These are phyloP conservation scores for Furcifer pardalis DNA, from an alignment of 2,797 vertebrate genomes.

Conservation along the genomic window DNA sequence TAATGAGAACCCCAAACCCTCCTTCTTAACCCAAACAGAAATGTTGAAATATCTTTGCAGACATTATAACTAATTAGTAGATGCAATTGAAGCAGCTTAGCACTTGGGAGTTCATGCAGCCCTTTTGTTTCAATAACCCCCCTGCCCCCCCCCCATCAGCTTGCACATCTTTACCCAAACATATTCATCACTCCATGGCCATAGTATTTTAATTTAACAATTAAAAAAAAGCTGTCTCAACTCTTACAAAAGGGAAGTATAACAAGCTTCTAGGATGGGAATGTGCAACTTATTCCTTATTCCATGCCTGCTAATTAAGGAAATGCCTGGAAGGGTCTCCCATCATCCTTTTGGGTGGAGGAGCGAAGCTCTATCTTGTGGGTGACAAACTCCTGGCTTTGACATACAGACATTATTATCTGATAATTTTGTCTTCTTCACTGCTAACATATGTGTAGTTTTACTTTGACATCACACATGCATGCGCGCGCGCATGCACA, in stretches of 20 bases:
- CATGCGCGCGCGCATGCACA: too few species aligned
- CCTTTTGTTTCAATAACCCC: conserved; percentile 36
- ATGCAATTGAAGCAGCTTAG: conserved; percentile 74
- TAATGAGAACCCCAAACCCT: conserved; percentile 66
- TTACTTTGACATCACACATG: conserved; percentile 56
- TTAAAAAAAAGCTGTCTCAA: not conserved
- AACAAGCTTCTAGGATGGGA: conserved; percentile 8
- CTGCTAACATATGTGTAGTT: conserved; percentile 19
- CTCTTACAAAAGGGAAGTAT: conserved; percentile 32
- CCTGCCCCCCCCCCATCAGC: not conserved
- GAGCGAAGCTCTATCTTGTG: conserved; percentile 32
- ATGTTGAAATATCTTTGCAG: conserved; percentile 74
- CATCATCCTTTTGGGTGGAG: conserved; percentile 27
- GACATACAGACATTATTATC: conserved; percentile 30
- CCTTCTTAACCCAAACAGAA: conserved; percentile 70
- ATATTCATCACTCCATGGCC: not conserved
- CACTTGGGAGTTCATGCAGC: conserved; percentile 54
- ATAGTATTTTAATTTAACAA: conserved; percentile 6
- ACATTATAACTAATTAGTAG: conserved; percentile 73
- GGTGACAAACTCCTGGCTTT: conserved; percentile 47
- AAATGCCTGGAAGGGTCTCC: conserved; percentile 29
- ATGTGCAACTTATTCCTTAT: conserved; percentile 11
- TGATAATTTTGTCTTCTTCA: conserved; percentile 39
- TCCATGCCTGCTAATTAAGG: conserved; percentile 36
- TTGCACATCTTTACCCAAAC: conserved; percentile 9